Evolutionary conservation across 2,888 invertebrate species (phyloP), one percentile per base, ranked within the genome.

Genomic region (Abrostola tripartita): DNA sequence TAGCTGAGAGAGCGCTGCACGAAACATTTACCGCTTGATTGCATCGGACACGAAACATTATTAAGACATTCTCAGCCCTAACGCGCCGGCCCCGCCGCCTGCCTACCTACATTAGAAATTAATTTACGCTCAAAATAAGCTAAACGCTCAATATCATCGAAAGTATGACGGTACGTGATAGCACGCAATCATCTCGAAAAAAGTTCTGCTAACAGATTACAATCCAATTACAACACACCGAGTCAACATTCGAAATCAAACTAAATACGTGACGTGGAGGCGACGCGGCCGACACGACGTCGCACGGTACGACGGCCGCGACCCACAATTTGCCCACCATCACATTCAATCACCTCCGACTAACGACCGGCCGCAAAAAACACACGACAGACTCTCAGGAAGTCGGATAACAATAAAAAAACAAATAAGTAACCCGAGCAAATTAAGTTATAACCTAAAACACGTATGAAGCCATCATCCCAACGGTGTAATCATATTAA

Each of bases 391-490:
- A 90, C 90, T 90, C 93, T 92, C 92, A 94, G 94, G 94, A 94
- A 94, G 94, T 93, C 90, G 87, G 85, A 83, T 88, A 90, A 91
- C 90, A 91, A 91, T 90, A 93, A 94, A 94, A 92, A 93, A 94
- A 92, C 92, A 93, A 94, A 94, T 92, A 94, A 92, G 88, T 88
- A 89, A 91, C 88, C 88, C 91, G 90, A 87, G 89, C 92, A 94
- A 94, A 94, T 94, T 94, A 94, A 94, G 94, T 94, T 94, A 94
- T 94, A 94, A 94, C 91, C 93, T 93, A 92, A 93, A 93, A 93
- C 93, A 93, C 92, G 94, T 94, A 94, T 94, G 93, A 94, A 94
- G 94, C 94, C 93, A 94, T 94, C 94, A 94, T 92, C 93, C 91
- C 89, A 90, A 93, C 91, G 92, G 91, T 93, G 93, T 94, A 94